phyloP scores from a whole-genome alignment of 2,888 invertebrate genomes.

The Cheilosia variabilis region DNA sequence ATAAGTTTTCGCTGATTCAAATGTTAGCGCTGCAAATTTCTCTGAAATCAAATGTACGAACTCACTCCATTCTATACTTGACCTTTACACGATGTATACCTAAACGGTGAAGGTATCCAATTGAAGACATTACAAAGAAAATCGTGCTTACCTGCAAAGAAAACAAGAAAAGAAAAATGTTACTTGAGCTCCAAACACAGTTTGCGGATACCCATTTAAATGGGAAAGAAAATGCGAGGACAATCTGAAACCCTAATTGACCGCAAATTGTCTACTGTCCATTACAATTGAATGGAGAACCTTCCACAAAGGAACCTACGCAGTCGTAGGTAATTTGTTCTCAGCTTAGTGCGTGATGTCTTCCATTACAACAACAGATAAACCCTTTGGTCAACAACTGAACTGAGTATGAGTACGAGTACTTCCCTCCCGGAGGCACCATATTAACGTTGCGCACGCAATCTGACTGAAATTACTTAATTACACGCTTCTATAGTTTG shows the following conservation, averaged over 20 bases:
- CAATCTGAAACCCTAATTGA: slow-evolving; percentile 21
- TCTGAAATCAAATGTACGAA: background rate
- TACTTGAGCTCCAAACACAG: slow-evolving; percentile 9
- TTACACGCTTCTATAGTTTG: slow-evolving; percentile 8
- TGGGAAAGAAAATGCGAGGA: background rate
- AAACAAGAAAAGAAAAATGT: slow-evolving; percentile 22
- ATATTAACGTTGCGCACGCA: slow-evolving; percentile 36
- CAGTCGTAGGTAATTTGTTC: slow-evolving; percentile 5
- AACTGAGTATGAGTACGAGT: background rate
- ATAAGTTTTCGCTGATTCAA: too few species aligned
- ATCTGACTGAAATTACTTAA: slow-evolving; percentile 41
- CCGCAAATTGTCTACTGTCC: background rate
- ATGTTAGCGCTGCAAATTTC: too few species aligned
- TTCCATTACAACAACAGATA: slow-evolving; percentile 9
- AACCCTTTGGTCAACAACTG: slow-evolving; percentile 22
- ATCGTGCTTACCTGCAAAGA: slow-evolving; percentile 61
- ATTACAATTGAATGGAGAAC: background rate
- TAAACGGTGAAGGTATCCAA: background rate
- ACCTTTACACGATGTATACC: slow-evolving; percentile 23
- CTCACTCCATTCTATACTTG: slow-evolving; percentile 39
- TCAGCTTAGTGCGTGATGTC: background rate
- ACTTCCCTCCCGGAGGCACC: background rate
- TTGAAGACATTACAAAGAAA: slow-evolving; percentile 24
- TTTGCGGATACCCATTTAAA: background rate
- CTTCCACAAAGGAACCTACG: background rate